Percentiles rank a stretch among this genome's conserved stretches.
Evolutionary conservation across 2,888 invertebrate species (phyloP).

Genomic region (Caenorhabditis sinica): DNA sequence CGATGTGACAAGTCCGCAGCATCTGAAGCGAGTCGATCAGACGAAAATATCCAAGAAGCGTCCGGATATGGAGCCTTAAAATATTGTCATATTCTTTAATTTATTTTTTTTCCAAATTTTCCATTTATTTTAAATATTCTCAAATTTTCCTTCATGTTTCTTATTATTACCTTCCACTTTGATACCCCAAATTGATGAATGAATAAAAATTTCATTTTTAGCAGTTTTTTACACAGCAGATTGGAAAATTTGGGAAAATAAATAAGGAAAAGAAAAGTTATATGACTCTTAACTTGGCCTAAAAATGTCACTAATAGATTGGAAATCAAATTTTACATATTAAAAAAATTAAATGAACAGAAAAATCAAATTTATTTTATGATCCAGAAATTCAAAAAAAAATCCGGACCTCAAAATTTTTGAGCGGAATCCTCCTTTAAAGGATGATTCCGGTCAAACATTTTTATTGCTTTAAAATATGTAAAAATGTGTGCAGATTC

Average conservation of each 20-base stretch:
- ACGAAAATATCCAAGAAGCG: conserved; percentile 49
- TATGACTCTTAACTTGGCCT: too few relatives aligned
- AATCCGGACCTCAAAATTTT: too few relatives aligned
- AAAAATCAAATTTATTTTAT: not conserved
- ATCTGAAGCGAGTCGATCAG: conserved; percentile 71
- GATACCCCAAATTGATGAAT: too few relatives aligned
- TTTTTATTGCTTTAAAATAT: too few relatives aligned
- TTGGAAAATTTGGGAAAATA: not conserved
- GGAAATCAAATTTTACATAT: not conserved
- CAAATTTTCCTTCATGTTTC: too few relatives aligned
- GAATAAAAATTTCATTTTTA: not conserved
- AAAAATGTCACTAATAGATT: too few relatives aligned
- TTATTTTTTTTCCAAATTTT: not conserved
- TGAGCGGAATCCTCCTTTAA: too few relatives aligned
- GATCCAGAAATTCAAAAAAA: not conserved
- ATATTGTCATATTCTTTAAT: not conserved
- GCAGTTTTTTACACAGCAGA: not conserved
- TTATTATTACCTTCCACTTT: too few relatives aligned
- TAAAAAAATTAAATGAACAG: not conserved
- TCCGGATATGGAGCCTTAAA: not conserved
- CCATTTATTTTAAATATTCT: not conserved
- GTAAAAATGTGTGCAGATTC: too few relatives aligned
- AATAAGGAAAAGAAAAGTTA: too few relatives aligned
- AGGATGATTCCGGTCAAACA: too few relatives aligned
- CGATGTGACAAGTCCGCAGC: conserved; percentile 67